Evolutionary conservation across 2,888 invertebrate genomes (phyloP), one percentile per base, ranked within the genome.

Genomic region (Aphodius sticticus): DNA sequence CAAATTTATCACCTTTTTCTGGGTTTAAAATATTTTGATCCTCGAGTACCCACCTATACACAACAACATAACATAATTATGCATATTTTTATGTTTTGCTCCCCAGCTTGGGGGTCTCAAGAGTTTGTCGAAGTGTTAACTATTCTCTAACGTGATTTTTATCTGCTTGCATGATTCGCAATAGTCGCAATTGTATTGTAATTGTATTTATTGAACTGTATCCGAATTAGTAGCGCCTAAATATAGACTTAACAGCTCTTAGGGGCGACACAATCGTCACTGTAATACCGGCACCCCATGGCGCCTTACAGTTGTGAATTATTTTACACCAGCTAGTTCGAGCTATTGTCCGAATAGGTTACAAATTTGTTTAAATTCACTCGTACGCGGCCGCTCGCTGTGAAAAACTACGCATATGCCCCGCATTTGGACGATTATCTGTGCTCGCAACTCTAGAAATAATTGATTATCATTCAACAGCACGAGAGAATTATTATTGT

Each of bases 121-220:
- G 12, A 2, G 77, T 81, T 81, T 81, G 81, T 81, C 78, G 79
- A 79, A 79, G 82, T 83, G 82, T 83, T 83, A 82, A 83, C 81
- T 81, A 70, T 12, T 75, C n/a, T 35, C 81, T 82, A 83, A 83
- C 78, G 81, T 80, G 82, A 82, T 82, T 81, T 83, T 83, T 83
- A 82, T 82, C 81, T 86, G 86, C 85, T 84, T 84, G 84, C 85
- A 78, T 85, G 86, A 81, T 69, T 84, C 83, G 85, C 86, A 87
- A 88, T 88, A 84, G 84, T 82, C 83, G 84, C 86, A 78, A 77
- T 71, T 71, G 71, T 87, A 87, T 88, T 87, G 88, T 87, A 88
- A 88, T 87, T 86, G 88, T 87, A 88, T 87, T 88, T 89, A 88
- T 88, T 87, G 88, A 86, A 88, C 86, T 88, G 89, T 89, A 87